These are phyloP conservation scores for Cathartes aura DNA, from an alignment of 2,113 vertebrate species.

Conservation along the genomic window DNA sequence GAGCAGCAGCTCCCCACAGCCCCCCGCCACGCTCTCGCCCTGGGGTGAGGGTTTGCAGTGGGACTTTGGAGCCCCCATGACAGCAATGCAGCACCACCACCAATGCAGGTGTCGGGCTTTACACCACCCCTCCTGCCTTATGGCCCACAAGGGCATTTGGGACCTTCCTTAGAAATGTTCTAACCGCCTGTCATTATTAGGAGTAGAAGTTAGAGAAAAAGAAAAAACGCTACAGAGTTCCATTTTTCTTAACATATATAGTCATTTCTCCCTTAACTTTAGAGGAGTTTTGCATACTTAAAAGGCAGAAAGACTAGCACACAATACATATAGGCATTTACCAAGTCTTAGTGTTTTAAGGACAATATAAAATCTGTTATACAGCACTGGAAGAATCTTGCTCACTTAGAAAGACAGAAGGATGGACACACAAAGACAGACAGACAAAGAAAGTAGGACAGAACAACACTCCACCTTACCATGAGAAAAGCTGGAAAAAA, in stretches of 20 bases:
- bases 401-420: background rate
- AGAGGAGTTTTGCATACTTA: background rate
- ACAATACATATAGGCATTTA: background rate
- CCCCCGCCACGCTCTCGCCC: rapidly evolving
- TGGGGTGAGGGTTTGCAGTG: rapidly evolving
- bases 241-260: background rate
- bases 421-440: background rate
- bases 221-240: background rate
- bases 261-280: background rate
- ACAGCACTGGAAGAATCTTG: background rate
- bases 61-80: background rate
- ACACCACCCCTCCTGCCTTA: rapidly evolving
- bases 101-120: background rate
- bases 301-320: background rate
- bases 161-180: background rate
- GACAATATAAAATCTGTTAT: background rate
- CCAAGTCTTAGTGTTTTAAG: background rate
- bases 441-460: background rate
- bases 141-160: background rate
- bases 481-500: constrained; percentile 14
- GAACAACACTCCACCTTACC: background rate
- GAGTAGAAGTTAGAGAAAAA: background rate
- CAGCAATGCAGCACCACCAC: background rate
- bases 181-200: background rate
- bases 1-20: background rate